Evolutionary conservation across 2,888 invertebrate genomes (phyloP).

Genomic region (Uropetala carovei): DNA sequence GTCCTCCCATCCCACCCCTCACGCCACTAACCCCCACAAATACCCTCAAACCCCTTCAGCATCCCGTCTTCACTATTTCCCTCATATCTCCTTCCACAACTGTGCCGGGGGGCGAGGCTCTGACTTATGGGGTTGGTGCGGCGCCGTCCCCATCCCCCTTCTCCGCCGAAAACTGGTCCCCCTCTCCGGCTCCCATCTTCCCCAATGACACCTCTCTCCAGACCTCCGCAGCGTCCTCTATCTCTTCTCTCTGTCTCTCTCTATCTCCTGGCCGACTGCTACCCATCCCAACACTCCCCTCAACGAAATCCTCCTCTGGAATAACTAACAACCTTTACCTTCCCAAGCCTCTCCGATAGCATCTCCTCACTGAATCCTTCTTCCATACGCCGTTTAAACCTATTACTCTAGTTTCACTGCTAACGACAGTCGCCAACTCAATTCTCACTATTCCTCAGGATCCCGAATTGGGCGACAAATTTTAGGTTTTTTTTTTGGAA

Average conservation of each 20-base stretch:
- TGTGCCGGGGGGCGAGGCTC: not conserved
- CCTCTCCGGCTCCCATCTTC: not conserved
- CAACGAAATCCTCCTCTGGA: no score
- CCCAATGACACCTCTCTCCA: not conserved
- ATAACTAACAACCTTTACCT: not conserved
- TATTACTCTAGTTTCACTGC: not conserved
- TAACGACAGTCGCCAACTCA: not conserved
- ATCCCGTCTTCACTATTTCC: constrained; percentile 59
- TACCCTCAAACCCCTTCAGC: constrained; percentile 25
- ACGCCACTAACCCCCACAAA: constrained; percentile 36
- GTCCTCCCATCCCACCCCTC: not conserved
- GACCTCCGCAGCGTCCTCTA: not conserved
- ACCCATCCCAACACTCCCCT: not conserved
- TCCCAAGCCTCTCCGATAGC: not conserved
- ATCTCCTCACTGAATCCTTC: not conserved
- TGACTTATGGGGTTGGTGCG: constrained; percentile 35
- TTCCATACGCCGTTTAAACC: not conserved
- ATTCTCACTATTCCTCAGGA: not conserved
- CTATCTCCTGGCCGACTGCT: not conserved
- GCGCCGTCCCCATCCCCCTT: constrained; percentile 9
- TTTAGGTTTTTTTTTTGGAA: not conserved
- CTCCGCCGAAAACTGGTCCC: not conserved
- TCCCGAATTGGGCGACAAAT: not conserved
- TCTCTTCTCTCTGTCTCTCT: not conserved
- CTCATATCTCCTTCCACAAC: constrained; percentile 60